Evolutionary conservation across 2,797 vertebrate genomes (phyloP), one percentile per base, ranked within the genome.

Genomic region (Merluccius polli): DNA sequence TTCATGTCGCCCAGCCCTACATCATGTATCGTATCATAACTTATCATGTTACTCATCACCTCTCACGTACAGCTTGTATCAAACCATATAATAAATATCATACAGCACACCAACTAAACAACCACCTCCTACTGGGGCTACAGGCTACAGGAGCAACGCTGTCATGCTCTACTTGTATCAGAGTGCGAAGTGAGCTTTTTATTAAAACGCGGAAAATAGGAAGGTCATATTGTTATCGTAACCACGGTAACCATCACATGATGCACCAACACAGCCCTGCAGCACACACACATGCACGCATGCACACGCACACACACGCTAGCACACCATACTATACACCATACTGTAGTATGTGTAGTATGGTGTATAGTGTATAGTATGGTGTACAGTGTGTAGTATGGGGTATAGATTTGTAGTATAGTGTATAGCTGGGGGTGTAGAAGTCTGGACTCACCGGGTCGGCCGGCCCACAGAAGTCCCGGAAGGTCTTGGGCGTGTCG

Each of bases 401-500:
- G 48, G 48, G 21, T 52, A n/a, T 11, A 27, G 52, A 24, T n/a
- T n/a, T 35, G 8, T 35, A 35, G 33, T 1, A 9, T 27, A 63
- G n/a, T 63, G 13, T 63, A 8, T 52, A 27, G 52, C 52, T 24
- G 9, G 48, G 48, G 48, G 21, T 52, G 52, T 11, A 27, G 52
- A 24, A 27, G n/a, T 63, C n/a, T 71, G 74, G 67, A 97, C 97
- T 97, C 93, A 99, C 98, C 70, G 98, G 97, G 87, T 99, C 96
- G 9, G 94, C 90, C 21, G 98, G 97, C 18, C 97, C 97, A 82
- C 96, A 98, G 86, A 97, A 95, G 30, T 96, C 95, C 86, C 97
- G 92, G 90, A 99, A 99, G 44, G 90, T 86, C 91, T 92, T 94
- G 3, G 93, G 87, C 73, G 91, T 31, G 24, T 97, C 90, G 0